Evolutionary conservation across 1,140 invertebrate species (phyloP), one percentile per base, ranked within the genome.

Genomic region (Pogonomyrmex barbatus): DNA sequence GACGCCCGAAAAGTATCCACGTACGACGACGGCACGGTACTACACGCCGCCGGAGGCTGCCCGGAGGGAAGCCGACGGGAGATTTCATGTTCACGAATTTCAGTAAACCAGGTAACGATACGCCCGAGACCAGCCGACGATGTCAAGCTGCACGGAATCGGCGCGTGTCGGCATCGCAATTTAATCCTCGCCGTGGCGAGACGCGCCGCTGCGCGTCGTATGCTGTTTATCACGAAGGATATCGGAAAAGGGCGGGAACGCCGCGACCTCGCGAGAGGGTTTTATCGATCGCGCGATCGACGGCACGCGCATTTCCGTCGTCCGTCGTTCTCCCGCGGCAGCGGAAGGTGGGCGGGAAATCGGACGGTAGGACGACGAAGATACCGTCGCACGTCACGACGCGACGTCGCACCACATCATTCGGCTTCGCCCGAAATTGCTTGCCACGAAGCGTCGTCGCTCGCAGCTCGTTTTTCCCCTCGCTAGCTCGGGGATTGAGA

Each of bases 71-170:
- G 88, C 89, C 92, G 90, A 88, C 91, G 88, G 89, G 91, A 24
- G 24, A 92, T 93, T 94, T 93, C 93, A 94, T 92, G 93, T 94
- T 93, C 93, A 94, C 91, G 93, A 93, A 93, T 94, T 93, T 91
- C 89, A 91, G 87, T 91, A 93, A 90, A 93, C 89, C 94, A 95
- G 94, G 94, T 95, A 95, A 95, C 91, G 77, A 90, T 88, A 75
- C 86, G 85, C 63, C 79, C 36, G 47, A 84, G n/a, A 82, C 24
- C 86, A 81, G 77, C 17, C 85, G 33, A 17, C 85, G 42, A 62
- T 52, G 45, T 63, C 86, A 63, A 50, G 52, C 54, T 68, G 30
- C 77, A 85, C 85, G 86, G 85, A 52, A 73, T 73, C 58, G 76
- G 62, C 87, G 83, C 76, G 52, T 24, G 24, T 88, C 90, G 86